phyloP scores from a whole-genome alignment of 2,888 invertebrate species.

The Rhynchonema sp. region DNA sequence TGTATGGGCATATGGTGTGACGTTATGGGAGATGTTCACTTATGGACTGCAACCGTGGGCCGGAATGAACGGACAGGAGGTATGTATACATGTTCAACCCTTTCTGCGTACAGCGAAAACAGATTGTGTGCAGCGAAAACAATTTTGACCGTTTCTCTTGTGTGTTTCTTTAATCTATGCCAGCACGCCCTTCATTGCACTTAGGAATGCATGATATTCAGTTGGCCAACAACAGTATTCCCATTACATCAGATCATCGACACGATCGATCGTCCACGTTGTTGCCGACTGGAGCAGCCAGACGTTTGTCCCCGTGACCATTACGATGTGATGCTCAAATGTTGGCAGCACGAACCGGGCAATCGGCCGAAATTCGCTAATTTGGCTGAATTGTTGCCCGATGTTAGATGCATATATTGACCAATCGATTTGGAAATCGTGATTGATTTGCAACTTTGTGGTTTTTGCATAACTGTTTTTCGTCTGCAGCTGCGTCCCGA shows the following conservation, averaged over 20 bases:
- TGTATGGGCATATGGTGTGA: conserved; percentile 92
- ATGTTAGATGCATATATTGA: conserved; percentile 27
- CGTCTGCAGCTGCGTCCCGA: conserved; percentile 54
- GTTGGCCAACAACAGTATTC: too few relatives aligned
- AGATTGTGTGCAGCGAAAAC: too few relatives aligned
- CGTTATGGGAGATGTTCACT: conserved; percentile 98
- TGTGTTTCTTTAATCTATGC: not conserved
- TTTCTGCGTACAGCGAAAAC: not conserved
- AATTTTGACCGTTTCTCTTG: too few relatives aligned
- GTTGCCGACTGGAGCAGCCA: conserved; percentile 68
- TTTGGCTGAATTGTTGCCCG: conserved; percentile 53
- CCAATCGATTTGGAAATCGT: not conserved
- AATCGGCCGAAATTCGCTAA: conserved; percentile 75
- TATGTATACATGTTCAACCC: too few relatives aligned
- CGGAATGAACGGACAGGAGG: conserved; percentile 68
- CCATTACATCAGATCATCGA: conserved; percentile 52
- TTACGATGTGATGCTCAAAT: conserved; percentile 73
- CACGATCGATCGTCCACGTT: conserved; percentile 66
- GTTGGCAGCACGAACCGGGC: conserved; percentile 80
- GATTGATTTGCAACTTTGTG: not conserved
- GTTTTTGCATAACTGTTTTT: not conserved
- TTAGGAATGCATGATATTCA: too few relatives aligned
- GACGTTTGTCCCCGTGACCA: conserved; percentile 84
- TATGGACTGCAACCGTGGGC: conserved; percentile 98
- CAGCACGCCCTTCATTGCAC: not conserved